A percentile compares a stretch with the other conserved stretches of the same genome.
phyloP scores from a whole-genome alignment of 2,888 invertebrate genomes.

The Drosophila hamatofila region DNA sequence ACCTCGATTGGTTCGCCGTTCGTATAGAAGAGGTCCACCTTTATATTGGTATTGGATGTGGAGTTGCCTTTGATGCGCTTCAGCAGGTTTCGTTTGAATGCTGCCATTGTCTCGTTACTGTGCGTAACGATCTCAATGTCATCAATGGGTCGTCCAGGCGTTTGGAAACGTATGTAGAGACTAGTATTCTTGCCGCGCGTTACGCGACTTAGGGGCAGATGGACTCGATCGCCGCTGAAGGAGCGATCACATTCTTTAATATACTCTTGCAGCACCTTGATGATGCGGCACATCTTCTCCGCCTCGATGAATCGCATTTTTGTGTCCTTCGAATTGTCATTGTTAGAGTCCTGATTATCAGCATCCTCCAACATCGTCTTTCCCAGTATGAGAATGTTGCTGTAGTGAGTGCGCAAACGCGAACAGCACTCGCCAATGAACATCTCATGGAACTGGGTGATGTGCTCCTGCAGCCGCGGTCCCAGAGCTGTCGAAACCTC shows the following conservation, averaged over 20 bases:
- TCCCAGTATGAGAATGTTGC: constrained; percentile 89
- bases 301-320: constrained; percentile 87
- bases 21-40: constrained; percentile 93
- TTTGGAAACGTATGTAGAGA: constrained; percentile 94
- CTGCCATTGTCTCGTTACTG: constrained; percentile 96
- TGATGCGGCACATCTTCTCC: constrained; percentile 95
- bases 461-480: constrained; percentile 91
- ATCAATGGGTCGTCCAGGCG: constrained; percentile 94
- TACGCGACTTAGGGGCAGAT: constrained; percentile 93
- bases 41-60: constrained; percentile 90
- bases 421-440: constrained; percentile 97
- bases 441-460: constrained; percentile 94
- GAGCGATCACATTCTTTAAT: constrained; percentile 97
- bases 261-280: constrained; percentile 97
- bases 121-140: constrained; percentile 97
- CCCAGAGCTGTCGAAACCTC: constrained; percentile 98
- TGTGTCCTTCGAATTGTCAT: constrained; percentile 82
- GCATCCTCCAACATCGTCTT: constrained; percentile 73
- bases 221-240: constrained; percentile 94
- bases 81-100: constrained; percentile 92
- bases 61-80: constrained; percentile 86
- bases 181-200: constrained; percentile 95
- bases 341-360: constrained; percentile 63
- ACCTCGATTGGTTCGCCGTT: constrained; percentile 95
- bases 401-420: constrained; percentile 93